Conservation (phyloP, 2,797 vertebrate genomes). For the Mastacembelus armatus region DNA sequence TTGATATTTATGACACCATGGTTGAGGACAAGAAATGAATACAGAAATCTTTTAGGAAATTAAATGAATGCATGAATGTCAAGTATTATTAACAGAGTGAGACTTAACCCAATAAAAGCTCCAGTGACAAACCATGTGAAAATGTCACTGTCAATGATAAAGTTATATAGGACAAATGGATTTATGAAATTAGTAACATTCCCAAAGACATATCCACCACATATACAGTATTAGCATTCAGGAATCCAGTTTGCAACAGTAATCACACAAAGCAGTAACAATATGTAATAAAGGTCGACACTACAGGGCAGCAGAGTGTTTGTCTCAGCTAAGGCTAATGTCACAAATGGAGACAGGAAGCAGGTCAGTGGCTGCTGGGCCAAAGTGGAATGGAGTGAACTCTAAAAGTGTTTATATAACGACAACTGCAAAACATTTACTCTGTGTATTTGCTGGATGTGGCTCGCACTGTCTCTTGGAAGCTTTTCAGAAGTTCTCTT, state of each 20-base stretch:
- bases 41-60: slow-evolving; percentile 30
- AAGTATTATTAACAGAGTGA: not conserved
- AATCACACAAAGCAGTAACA: not conserved
- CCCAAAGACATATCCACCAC: not conserved
- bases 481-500: slow-evolving; percentile 1
- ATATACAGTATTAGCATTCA: not conserved
- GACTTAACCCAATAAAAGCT: not conserved
- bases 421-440: slow-evolving; percentile 3
- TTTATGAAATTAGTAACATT: not conserved
- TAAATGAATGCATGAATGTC: slow-evolving; percentile 16
- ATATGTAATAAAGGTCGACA: slow-evolving; percentile 28
- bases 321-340: slow-evolving; percentile 27
- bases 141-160: not conserved
- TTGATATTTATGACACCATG: slow-evolving; percentile 17
- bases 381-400: slow-evolving; percentile 3
- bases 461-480: not conserved
- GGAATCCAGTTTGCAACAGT: not conserved
- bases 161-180: not conserved
- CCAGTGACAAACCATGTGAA: not conserved
- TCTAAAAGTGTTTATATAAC: slow-evolving; percentile 17
- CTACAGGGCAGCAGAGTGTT: slow-evolving; percentile 51
- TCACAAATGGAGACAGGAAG: slow-evolving; percentile 18
- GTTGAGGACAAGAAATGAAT: slow-evolving; percentile 17
- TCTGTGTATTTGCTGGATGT: not conserved
- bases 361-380: slow-evolving; percentile 14